Conservation (phyloP, 2,113 vertebrate genomes). For the Misgurnus anguillicaudatus region DNA sequence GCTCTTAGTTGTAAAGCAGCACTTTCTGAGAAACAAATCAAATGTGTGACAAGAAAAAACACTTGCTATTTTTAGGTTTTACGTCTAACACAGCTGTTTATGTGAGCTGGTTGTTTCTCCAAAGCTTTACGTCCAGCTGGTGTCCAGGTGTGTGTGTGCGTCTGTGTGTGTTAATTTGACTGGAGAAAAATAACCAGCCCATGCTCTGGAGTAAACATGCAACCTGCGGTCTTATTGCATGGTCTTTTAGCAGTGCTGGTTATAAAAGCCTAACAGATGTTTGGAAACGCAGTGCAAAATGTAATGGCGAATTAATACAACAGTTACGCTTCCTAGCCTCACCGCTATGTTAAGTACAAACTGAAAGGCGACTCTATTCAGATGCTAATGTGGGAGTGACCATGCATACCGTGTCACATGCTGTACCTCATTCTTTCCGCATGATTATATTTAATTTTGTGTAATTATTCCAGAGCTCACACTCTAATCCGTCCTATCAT, state of each 20-base stretch:
- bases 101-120: conserved; percentile 9
- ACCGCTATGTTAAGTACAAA: conserved; percentile 3
- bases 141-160: background rate
- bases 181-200: background rate
- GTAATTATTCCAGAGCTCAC: conserved; percentile 52
- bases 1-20: background rate
- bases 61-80: background rate
- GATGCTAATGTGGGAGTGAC: conserved; percentile 53
- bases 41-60: background rate
- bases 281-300: background rate
- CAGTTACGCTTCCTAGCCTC: background rate
- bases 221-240: background rate
- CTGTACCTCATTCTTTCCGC: conserved; percentile 43
- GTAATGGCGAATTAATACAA: background rate
- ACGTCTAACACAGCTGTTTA: conserved; percentile 9
- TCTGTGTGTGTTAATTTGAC: background rate
- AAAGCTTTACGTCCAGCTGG: background rate
- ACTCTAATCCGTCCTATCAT: conserved; percentile 42
- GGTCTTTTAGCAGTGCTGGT: background rate
- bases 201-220: background rate
- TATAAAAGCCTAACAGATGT: background rate
- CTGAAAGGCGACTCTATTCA: conserved; percentile 14
- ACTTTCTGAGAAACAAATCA: background rate
- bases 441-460: conserved; percentile 62
- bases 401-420: conserved; percentile 38